Base-by-base conservation (phyloP, 2,888 invertebrate genomes). In the Cryptocheilus praepositus region DNA sequence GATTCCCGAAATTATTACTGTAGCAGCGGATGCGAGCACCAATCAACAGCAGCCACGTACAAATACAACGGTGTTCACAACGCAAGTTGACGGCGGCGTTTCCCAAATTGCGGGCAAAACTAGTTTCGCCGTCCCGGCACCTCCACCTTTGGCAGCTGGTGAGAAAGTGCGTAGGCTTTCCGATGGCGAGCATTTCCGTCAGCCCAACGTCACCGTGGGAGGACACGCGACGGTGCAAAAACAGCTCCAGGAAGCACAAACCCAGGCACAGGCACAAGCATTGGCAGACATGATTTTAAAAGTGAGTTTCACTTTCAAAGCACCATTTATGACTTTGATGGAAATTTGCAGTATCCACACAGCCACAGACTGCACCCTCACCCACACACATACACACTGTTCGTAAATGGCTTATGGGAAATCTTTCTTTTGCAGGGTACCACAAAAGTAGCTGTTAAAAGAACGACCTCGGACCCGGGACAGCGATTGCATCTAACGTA, bases 251-350 rank as follows among this genome's bases (percentile, higher is more conserved):
- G 89, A 89, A 63, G 88, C 88, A 3, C 88, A 88, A 68, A 88
- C 90, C 73, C 89, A 91, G 88, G 92, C 92, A 65, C 94, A 94
- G 87, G 95, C 95, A 74, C 95, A 95, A 70, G 94, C 95, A 3
- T 90, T 95, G 52, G 95, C 95, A 72, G 95, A 95, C 87, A 90
- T 95, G 82, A 91, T 92, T 64, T 90, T 95, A 57, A 95, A 95
- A 89, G 88, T 88, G 3, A 18, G 19, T 59, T 25, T 59, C 25
- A 28, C 8, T 5, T 25, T 25, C 2, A 52, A 19, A 19, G 19
- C n/a, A n/a, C n/a, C n/a, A n/a, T n/a, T n/a, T n/a, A n/a, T n/a
- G n/a, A n/a, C n/a, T n/a, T n/a, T n/a, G n/a, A n/a, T n/a, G n/a
- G n/a, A n/a, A n/a, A n/a, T n/a, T n/a, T n/a, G n/a, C n/a, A n/a